These are phyloP conservation scores for Girardia tigrina DNA, from an alignment of 2,888 invertebrate genomes.

Conservation along the genomic window DNA sequence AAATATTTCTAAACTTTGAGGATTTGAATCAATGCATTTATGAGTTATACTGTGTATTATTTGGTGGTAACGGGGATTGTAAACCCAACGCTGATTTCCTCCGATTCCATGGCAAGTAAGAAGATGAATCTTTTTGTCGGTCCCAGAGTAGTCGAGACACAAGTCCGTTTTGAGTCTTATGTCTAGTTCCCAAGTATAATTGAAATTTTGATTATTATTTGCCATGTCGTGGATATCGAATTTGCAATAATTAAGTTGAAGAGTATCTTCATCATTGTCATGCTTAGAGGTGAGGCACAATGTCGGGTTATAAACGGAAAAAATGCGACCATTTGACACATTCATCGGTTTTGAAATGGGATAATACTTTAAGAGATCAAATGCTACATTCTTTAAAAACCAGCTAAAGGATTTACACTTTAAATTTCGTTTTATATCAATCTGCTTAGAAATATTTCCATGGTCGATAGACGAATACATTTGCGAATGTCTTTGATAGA, in stretches of 20 bases:
- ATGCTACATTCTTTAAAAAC: conserved; percentile 78
- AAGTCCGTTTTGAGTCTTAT: conserved; percentile 60
- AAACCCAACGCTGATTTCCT: conserved; percentile 77
- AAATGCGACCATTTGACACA: not conserved
- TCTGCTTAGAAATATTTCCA: conserved; percentile 56
- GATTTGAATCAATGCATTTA: not conserved
- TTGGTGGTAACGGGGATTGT: not conserved
- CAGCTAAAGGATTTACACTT: conserved; percentile 80
- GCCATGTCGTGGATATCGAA: no score
- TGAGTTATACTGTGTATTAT: not conserved
- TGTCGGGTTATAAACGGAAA: not conserved
- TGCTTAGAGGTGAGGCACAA: not conserved
- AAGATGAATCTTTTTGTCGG: conserved; percentile 59
- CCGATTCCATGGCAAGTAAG: conserved; percentile 75
- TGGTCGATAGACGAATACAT: conserved; percentile 55
- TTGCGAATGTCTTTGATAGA: conserved; percentile 67
- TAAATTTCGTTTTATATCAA: conserved; percentile 60
- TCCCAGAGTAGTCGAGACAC: conserved; percentile 67
- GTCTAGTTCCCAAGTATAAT: conserved; percentile 63
- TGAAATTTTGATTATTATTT: conserved; percentile 54
- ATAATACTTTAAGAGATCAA: conserved; percentile 70
- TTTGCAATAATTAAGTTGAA: not conserved
- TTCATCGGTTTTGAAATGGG: conserved; percentile 50
- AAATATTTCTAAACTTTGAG: not conserved
- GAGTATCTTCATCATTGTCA: not conserved